phyloP scores from a whole-genome alignment of 2,113 vertebrate genomes.

The Sula dactylatra region DNA sequence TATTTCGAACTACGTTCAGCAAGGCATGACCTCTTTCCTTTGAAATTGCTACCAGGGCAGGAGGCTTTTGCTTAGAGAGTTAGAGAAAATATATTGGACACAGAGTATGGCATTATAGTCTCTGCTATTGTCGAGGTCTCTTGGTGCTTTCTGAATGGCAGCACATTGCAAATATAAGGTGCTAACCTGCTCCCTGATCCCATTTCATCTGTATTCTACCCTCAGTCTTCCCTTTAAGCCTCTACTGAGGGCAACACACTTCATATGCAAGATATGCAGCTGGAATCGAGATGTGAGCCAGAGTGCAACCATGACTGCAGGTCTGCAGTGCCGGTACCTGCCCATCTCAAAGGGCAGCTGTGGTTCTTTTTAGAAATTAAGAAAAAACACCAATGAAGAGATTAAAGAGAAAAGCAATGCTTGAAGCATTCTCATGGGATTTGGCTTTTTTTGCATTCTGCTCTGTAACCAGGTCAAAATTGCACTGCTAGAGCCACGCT shows the following conservation, averaged over 20 bases:
- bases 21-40: constrained; percentile 9
- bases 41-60: constrained; percentile 4
- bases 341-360: neutral
- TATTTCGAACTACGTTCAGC: neutral
- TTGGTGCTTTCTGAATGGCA: neutral
- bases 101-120: neutral
- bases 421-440: neutral
- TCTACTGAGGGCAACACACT: neutral
- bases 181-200: neutral
- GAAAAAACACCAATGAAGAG: neutral
- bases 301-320: neutral
- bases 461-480: neutral
- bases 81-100: neutral
- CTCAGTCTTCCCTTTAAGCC: neutral
- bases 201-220: neutral
- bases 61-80: neutral
- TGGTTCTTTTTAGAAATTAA: neutral
- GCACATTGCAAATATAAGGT: neutral
- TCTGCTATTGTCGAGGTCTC: neutral
- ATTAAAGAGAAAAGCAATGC: neutral
- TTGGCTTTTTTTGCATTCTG: neutral
- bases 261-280: neutral
- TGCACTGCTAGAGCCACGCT: neutral
- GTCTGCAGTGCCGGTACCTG: accelerated
- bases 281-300: neutral